Base-by-base conservation (phyloP, 2,797 vertebrate species). In the Muraenolepis orangiensis region DNA sequence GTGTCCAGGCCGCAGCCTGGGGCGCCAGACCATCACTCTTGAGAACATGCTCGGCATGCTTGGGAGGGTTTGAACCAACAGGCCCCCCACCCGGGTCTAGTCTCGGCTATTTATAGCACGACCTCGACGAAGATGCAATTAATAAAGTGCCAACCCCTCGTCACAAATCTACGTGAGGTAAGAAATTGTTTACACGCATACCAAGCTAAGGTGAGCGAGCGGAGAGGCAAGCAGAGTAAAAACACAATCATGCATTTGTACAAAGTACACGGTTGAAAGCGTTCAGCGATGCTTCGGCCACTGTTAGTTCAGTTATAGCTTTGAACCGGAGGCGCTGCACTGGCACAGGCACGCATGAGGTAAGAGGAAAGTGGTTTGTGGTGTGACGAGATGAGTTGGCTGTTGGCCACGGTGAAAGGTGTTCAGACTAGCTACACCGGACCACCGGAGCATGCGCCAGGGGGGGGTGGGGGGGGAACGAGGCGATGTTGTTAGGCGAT, bases 11-110 rank as follows among this genome's bases (percentile, higher is more conserved):
- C 0, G 40, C 81, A 81, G 81, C 84, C 84, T 83, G 66, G 70
- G 79, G 85, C 84, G 73, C 82, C 86, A 86, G 84, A 83, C 84
- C 85, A 89, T 86, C 87, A 80, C 86, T 90, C 88, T 84, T 79
- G 79, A 86, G 82, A 87, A 90, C 88, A 91, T 92, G 90, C 92
- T 90, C 85, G 85, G 89, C 92, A 91, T 93, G 91, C 91, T 88
- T 87, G 82, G 70, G 51, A 84, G 82, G 84, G 66, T 73, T 46
- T 34, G 38, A 34, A 76, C 67, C 3, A 66, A 70, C 77, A 57
- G 57, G 86, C 81, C 84, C 80, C 82, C 82, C 71, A 79, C 83
- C 87, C 82, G 83, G 79, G 81, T 91, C 77, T 72, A 87, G 85
- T 78, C 80, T 84, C 74, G 78, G 68, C 85, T 91, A 91, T 91